Conservation (phyloP, 2,113 vertebrate genomes). For the Gasterosteus nipponicus region DNA sequence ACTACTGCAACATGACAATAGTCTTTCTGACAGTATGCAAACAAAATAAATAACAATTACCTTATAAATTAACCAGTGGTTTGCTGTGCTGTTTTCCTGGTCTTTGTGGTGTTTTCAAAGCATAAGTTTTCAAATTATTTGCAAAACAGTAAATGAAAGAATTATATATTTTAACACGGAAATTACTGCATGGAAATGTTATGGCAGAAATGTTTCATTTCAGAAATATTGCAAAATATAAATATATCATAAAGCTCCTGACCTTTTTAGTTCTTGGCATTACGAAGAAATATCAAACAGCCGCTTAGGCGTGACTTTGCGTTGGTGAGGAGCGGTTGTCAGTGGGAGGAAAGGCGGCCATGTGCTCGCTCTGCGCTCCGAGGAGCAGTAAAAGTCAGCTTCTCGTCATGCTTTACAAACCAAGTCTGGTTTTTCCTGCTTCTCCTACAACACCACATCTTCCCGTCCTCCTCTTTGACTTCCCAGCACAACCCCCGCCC, state of each 20-base stretch:
- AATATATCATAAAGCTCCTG: background rate
- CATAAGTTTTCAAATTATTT: background rate
- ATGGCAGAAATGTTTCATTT: background rate
- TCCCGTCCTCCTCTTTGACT: conserved; percentile 53
- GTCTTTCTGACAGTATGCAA: background rate
- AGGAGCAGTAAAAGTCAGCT: background rate
- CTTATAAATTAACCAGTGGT: background rate
- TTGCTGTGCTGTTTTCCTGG: background rate
- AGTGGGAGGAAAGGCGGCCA: background rate
- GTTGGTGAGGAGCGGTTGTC: background rate
- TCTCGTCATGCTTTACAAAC: conserved; percentile 14
- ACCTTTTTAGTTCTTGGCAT: background rate
- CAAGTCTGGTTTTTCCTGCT: conserved; percentile 44
- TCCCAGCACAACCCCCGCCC: conserved; percentile 63
- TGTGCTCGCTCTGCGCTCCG: background rate
- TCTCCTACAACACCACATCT: conserved; percentile 36
- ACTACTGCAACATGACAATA: background rate
- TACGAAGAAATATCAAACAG: background rate
- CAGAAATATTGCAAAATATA: background rate
- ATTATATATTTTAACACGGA: background rate
- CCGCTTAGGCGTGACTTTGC: background rate
- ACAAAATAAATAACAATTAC: background rate
- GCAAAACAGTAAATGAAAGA: background rate
- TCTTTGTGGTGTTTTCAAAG: background rate
- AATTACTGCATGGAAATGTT: background rate